Base-by-base conservation (phyloP, 2,113 vertebrate genomes). In the Barnardius zonarius region DNA sequence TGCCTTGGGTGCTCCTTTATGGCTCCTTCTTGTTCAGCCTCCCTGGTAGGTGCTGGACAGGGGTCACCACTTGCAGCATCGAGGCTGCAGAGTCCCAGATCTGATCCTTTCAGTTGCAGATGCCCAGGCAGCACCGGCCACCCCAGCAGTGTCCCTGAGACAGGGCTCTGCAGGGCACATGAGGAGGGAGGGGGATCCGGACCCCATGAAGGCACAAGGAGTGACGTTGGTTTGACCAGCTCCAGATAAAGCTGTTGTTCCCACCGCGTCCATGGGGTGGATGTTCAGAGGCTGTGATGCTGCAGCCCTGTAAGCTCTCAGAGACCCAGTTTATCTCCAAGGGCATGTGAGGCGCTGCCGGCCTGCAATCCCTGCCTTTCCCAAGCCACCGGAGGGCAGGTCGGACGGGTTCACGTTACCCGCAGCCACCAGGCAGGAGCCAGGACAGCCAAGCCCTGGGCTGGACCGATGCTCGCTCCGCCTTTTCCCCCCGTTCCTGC, bases 331-430 rank as follows among this genome's bases (percentile, higher is more conserved):
- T 70, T 62, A 69, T 41, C 35, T 41, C 64, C 72, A 19, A 10
- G 70, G 62, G 17, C 9, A 43, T 43, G 46, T 13, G 44, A 52
- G 16, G n/a, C 30, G 15, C 69, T 44, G 61, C 31, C 0, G 7
- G 18, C 28, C 39, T n/a, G 28, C 41, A 35, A 3, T 55, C 48
- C 48, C 70, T 46, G 87, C 87, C 46, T 39, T 48, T 69, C 55
- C 41, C 3, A 0, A 63, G 55, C 39, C 52, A 16, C 46, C 30
- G 54, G 11, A 44, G 28, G 23, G 19, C n/a, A 39, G 70, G 16
- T 54, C 3, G 5, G 52, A n/a, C 0, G 2, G 44, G 25, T 46
- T 33, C n/a, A 5, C 24, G 0, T 41, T 39, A 25, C 10, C 33
- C 51, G 23, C 17, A 33, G 69, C 35, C 62, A 12, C 43, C 19